Evolutionary conservation across 2,888 invertebrate genomes (phyloP), one percentile per base, ranked within the genome.

Genomic region (Ennomos quercinarius): DNA sequence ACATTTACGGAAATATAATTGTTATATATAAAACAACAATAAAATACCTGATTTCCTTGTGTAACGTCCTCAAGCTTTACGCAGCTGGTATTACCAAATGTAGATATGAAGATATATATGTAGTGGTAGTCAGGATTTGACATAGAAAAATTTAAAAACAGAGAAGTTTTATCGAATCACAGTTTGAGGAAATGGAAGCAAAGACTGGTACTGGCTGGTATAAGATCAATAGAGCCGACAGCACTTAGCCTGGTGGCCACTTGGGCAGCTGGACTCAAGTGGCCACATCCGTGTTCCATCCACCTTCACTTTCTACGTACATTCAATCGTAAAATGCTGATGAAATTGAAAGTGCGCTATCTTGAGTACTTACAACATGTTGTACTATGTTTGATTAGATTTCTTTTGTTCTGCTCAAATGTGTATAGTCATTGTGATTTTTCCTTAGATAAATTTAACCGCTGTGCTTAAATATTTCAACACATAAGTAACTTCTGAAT

Each of bases 291-390:
- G 78, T 67, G 17, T 2, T 17, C 17, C 17, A 3, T 60, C 58
- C 60, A 68, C 68, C 63, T 77, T 81, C 80, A 78, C 83, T 83
- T 83, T 84, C 83, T 82, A 81, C 70, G 68, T 65, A 64, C 62
- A 64, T 70, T 65, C 65, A 71, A n/a, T n/a, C n/a, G n/a, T n/a
- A n/a, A 73, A 67, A 45, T 68, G 67, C 71, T 70, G 67, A 73
- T 74, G 72, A 78, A 78, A 77, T 70, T 73, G 79, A 78, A 78
- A 78, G 78, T 76, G 68, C 64, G 3, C 17, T 71, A 66, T 63
- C 66, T 48, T 37, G 27, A 27, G 27, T 27, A 27, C n/a, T n/a
- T n/a, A n/a, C 27, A 44, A 17, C 6, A 44, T 56, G 49, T 41
- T 55, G 43, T 38, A 55, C 55, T 50, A 63, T 56, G 38, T 52